Evolutionary conservation across 2,797 vertebrate genomes (phyloP).

Genomic region (Chaetophractus vellerosus): DNA sequence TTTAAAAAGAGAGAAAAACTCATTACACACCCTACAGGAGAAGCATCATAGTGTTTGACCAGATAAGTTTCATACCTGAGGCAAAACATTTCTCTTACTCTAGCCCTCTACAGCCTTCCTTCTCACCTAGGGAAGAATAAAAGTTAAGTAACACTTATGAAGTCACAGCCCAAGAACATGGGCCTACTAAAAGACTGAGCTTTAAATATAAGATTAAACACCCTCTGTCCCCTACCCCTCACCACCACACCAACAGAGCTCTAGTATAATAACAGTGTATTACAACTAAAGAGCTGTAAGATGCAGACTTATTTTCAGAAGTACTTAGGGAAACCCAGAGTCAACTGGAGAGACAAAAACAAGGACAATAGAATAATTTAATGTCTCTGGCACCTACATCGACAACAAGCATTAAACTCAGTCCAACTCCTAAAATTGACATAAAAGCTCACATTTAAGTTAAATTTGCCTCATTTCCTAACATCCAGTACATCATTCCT

Average conservation of each 20-base stretch:
- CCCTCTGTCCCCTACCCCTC: neutral
- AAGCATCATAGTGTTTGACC: no score
- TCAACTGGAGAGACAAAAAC: neutral
- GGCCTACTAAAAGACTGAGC: neutral
- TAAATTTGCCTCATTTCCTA: neutral
- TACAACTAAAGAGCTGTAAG: neutral
- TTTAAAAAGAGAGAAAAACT: no score
- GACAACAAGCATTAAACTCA: neutral
- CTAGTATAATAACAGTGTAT: neutral
- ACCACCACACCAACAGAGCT: neutral
- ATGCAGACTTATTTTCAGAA: neutral
- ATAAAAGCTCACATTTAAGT: neutral
- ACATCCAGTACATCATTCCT: neutral
- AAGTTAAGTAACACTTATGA: neutral
- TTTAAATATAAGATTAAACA: neutral
- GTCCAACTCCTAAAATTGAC: neutral
- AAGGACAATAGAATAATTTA: neutral
- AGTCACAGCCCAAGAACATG: neutral
- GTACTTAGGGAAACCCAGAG: neutral
- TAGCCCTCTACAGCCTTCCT: neutral
- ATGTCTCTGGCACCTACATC: neutral
- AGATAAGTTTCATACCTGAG: neutral
- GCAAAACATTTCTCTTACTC: neutral
- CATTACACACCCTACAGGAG: no score
- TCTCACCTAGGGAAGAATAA: neutral